These are phyloP conservation scores for Oreochromis spilurus DNA, from an alignment of 2,113 vertebrate genomes.

Conservation along the genomic window DNA sequence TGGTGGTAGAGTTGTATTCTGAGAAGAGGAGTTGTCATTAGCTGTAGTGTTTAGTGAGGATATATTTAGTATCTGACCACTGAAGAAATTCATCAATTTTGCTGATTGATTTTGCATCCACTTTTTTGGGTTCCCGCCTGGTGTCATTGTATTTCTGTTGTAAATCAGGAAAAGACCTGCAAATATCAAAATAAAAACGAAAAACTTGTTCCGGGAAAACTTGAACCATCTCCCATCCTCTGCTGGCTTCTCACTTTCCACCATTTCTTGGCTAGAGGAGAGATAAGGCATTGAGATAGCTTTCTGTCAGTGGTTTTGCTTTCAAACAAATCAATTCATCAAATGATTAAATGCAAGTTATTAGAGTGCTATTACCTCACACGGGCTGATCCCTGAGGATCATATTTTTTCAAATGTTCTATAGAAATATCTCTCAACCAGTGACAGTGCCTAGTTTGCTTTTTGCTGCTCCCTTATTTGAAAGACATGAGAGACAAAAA, in stretches of 20 bases:
- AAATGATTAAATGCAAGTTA: not conserved
- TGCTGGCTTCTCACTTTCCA: not conserved
- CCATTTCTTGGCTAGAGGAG: not conserved
- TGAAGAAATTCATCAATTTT: not conserved
- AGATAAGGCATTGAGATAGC: not conserved
- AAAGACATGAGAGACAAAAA: not conserved
- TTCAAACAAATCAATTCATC: not conserved
- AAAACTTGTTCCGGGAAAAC: fast-evolving
- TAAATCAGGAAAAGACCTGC: not conserved
- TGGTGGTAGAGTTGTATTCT: not conserved
- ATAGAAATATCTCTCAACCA: not conserved
- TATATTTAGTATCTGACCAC: not conserved
- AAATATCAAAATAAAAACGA: not conserved
- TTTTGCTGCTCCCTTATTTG: not conserved
- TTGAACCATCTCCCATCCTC: not conserved
- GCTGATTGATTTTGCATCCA: not conserved
- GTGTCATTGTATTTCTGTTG: not conserved
- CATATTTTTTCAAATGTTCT: not conserved
- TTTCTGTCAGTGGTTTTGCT: not conserved
- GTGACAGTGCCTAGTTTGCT: not conserved
- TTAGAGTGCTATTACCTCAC: not conserved
- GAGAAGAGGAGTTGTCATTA: not conserved
- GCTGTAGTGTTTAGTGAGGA: not conserved
- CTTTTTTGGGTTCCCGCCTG: not conserved
- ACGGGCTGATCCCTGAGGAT: not conserved